Conservation (phyloP, 2,888 invertebrate species). For the Scaeva pyrastri region DNA sequence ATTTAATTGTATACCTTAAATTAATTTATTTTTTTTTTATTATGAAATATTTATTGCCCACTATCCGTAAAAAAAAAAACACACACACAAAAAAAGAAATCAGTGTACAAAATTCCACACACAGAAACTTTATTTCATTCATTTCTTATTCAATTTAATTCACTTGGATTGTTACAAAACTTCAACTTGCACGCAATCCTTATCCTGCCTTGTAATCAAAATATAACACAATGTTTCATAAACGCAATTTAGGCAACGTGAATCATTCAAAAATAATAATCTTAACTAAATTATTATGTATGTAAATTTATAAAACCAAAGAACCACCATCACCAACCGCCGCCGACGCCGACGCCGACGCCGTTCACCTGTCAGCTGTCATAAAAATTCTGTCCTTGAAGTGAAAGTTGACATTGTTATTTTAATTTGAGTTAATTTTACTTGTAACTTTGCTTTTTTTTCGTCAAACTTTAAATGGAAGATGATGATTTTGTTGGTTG, state of each 20-base stretch:
- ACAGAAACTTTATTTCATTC: background rate
- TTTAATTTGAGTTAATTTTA: background rate
- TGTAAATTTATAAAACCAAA: background rate
- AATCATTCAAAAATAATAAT: constrained; percentile 24
- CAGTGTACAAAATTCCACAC: background rate
- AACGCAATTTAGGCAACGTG: constrained; percentile 19
- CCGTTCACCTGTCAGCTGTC: background rate
- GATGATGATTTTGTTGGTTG: no score
- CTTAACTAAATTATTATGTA: background rate
- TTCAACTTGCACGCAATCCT: constrained; percentile 10
- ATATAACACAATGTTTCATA: constrained; percentile 33
- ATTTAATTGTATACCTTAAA: background rate
- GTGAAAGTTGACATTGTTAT: background rate
- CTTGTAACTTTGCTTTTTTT: background rate
- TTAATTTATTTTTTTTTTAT: background rate
- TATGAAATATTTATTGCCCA: no score
- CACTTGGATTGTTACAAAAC: background rate
- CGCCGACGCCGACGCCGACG: no score
- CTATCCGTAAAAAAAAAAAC: background rate
- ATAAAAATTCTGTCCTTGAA: constrained; percentile 6
- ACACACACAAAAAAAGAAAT: background rate
- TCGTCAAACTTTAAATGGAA: no score
- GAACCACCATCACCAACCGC: background rate
- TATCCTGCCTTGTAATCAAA: constrained; percentile 17
- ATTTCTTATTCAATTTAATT: background rate